Evolutionary conservation across 2,888 invertebrate species (phyloP), one percentile per base, ranked within the genome.

Genomic region (Aleiodes alternator): DNA sequence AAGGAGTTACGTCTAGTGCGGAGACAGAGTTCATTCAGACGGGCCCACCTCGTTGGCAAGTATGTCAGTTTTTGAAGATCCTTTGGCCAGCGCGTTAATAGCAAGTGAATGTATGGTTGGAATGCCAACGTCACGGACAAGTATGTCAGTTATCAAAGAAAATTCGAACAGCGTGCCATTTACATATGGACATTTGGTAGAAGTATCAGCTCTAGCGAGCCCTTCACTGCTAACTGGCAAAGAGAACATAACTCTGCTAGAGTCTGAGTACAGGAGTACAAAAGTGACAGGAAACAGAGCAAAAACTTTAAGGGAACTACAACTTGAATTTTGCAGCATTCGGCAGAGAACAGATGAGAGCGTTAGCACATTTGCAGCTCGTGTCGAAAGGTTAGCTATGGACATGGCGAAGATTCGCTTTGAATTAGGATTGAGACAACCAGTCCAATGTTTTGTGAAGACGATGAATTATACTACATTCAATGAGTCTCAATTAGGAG

Each of bases 201-300:
- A 43, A 0, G 43, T 43, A 43, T 11, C 43, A 43, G 9, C 7
- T 43, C n/a, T n/a, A n/a, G 11, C 43, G 11, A 43, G 43, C 43
- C 9, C 11, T 11, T 43, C 7, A 43, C 1, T 43, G 43, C 43
- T 9, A 56, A 9, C 9, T 29, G n/a, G 56, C 56, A 56, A 56
- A 56, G 23, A 56, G 9, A 56, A 14, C 16, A 56, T 56, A 23
- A 56, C 23, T 16, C 4, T 23, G 56, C 1, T 23, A 56, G 56
- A 23, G 23, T 56, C 56, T 56, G 56, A 56, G 56, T 56, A 56
- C 29, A 56, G 29, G 23, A 56, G 56, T 23, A 56, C 56, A 56
- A 23, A 56, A 56, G 56, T 3, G 56, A 56, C 23, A 56, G 23
- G 23, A 23, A 23, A 9, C 23, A 9, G 23, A 56, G 56, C 6